phyloP scores from a whole-genome alignment of 1,140 invertebrate species.

The Calliopsis andreniformis region DNA sequence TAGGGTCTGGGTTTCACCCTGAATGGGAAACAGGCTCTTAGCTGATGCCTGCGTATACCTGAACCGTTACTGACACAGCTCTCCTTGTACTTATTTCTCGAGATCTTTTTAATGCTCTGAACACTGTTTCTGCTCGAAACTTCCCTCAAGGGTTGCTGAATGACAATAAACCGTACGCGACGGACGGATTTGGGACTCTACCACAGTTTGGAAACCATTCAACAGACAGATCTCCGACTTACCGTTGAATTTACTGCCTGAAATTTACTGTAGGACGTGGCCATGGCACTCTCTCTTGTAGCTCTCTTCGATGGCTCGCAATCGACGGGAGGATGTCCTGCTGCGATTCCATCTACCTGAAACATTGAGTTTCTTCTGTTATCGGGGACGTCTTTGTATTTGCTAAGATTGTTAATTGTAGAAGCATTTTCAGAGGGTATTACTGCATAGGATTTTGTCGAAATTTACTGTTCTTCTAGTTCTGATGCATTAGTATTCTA shows the following conservation, averaged over 20 bases:
- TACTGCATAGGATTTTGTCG: too few species aligned
- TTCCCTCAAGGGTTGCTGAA: not conserved
- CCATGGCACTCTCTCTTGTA: too few species aligned
- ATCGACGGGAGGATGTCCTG: not conserved
- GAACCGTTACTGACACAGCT: constrained; percentile 9
- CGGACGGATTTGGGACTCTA: not conserved
- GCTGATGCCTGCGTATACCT: constrained; percentile 1
- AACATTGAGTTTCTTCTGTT: too few species aligned
- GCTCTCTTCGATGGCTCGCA: not conserved
- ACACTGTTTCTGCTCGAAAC: not conserved
- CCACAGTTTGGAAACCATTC: not conserved
- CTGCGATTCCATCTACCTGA: constrained; percentile 7
- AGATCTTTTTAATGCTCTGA: rapidly evolving
- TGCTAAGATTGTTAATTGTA: not conserved
- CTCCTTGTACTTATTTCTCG: not conserved
- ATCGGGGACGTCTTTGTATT: not conserved
- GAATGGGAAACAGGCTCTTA: not conserved
- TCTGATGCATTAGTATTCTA: too few species aligned
- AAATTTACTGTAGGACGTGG: not conserved
- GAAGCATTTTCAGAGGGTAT: not conserved
- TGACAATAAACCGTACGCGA: constrained; percentile 8
- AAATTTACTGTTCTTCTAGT: too few species aligned
- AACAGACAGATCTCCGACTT: constrained; percentile 16
- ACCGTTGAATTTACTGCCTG: constrained; percentile 11
- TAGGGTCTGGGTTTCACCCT: not conserved